phyloP scores from a whole-genome alignment of 1,140 invertebrate species.

The Anastrepha obliqua region DNA sequence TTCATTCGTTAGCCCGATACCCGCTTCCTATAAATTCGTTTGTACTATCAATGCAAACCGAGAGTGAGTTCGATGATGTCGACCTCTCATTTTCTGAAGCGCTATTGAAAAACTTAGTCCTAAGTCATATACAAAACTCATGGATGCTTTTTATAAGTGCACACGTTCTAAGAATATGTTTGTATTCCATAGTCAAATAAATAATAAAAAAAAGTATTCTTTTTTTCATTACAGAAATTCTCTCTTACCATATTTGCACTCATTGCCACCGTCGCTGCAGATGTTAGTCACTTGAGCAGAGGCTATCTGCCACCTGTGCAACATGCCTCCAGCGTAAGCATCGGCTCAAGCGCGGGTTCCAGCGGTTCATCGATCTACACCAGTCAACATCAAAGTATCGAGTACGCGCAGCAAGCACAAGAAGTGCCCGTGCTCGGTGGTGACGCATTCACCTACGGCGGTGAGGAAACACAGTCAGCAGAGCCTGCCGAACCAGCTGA shows the following conservation, averaged over 20 bases:
- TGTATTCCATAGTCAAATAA: no score
- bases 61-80: no score
- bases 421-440: not conserved
- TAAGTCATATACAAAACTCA: no score
- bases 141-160: no score
- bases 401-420: not conserved
- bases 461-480: not conserved
- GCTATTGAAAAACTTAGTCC: no score
- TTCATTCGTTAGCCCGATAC: no score
- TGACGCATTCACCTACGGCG: not conserved
- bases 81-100: no score
- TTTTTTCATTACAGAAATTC: slow-evolving; percentile 60
- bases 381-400: slow-evolving; percentile 1
- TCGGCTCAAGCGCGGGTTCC: not conserved
- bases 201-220: no score
- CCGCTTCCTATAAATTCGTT: no score
- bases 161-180: no score
- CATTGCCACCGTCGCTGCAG: slow-evolving; percentile 62
- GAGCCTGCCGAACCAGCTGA: not conserved
- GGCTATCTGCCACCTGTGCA: slow-evolving; percentile 57
- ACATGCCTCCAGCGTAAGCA: not conserved
- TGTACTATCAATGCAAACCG: no score
- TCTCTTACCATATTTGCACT: slow-evolving; percentile 64
- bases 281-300: slow-evolving; percentile 65
- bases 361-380: not conserved